Evolutionary conservation across 1,140 invertebrate genomes (phyloP).

Genomic region (Drosophila tropicalis): DNA sequence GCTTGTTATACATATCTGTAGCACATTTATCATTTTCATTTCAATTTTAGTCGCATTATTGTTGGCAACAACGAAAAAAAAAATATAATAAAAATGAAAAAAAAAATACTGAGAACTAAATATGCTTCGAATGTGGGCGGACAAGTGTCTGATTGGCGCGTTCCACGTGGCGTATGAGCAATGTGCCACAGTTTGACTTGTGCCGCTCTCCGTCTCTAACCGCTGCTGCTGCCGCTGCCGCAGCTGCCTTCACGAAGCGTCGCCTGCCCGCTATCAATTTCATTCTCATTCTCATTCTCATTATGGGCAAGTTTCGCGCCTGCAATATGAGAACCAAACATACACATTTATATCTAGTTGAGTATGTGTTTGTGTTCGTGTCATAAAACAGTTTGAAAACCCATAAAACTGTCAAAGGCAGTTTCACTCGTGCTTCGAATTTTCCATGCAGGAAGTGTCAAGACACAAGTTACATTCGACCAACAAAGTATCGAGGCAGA

Average conservation of each 20-base stretch:
- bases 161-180: constrained; percentile 77
- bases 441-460: constrained; percentile 58
- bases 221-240: not conserved
- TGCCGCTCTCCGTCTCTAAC: constrained; percentile 29
- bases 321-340: constrained; percentile 18
- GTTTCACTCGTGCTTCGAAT: constrained; percentile 58
- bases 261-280: not conserved
- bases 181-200: constrained; percentile 36
- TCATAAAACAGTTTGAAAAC: constrained; percentile 81
- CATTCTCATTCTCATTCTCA: constrained; percentile 48
- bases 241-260: not conserved
- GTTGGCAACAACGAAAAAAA: constrained; percentile 41
- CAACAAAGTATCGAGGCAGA: not conserved
- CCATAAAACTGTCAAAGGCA: constrained; percentile 77
- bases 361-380: constrained; percentile 41
- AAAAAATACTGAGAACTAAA: constrained; percentile 45
- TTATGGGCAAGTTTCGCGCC: constrained; percentile 69
- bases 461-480: constrained; percentile 22
- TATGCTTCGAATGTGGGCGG: constrained; percentile 59
- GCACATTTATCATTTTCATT: constrained; percentile 81
- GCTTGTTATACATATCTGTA: constrained; percentile 60
- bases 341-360: constrained; percentile 14
- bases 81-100: too few relatives aligned
- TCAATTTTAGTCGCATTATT: constrained; percentile 77
- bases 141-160: constrained; percentile 78